phyloP scores from a whole-genome alignment of 2,797 vertebrate genomes.

The Gephyroberyx darwinii region DNA sequence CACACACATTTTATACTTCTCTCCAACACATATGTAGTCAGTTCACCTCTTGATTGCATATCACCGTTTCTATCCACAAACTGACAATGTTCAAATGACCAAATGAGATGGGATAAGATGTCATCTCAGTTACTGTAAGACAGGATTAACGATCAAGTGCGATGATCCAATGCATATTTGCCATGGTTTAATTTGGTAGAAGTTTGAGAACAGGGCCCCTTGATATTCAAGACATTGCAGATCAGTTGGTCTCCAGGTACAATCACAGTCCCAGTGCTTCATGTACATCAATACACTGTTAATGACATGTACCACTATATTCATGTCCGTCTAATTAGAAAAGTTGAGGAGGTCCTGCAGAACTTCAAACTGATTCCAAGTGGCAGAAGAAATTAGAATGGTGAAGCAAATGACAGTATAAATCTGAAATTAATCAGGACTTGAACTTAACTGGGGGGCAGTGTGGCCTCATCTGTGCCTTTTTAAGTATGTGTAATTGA shows the following conservation, averaged over 20 bases:
- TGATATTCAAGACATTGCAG: constrained; percentile 36
- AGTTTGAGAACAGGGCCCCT: constrained; percentile 46
- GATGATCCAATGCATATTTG: constrained; percentile 64
- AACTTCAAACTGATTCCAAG: constrained; percentile 63
- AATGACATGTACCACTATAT: constrained; percentile 69
- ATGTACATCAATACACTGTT: constrained; percentile 67
- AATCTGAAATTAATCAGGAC: constrained; percentile 80
- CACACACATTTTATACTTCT: constrained; percentile 4
- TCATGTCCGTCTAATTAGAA: constrained; percentile 76
- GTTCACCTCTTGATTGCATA: constrained; percentile 3
- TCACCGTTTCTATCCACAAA: constrained; percentile 3
- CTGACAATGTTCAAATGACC: constrained; percentile 34
- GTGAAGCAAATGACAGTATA: constrained; percentile 63
- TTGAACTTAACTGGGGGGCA: constrained; percentile 61
- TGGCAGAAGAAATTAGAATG: constrained; percentile 67
- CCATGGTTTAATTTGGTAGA: constrained; percentile 53
- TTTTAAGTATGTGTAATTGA: constrained; percentile 77
- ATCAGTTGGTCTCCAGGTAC: constrained; percentile 53
- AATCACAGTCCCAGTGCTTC: constrained; percentile 55
- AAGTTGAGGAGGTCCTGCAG: constrained; percentile 69
- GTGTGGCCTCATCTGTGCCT: constrained; percentile 35
- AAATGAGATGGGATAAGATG: constrained; percentile 43
- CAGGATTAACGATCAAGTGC: constrained; percentile 36
- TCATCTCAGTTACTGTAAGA: constrained; percentile 26
- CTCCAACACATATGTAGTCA: constrained; percentile 3